phyloP scores from a whole-genome alignment of 2,888 invertebrate species.

The Eueremaeus valkanovi region DNA sequence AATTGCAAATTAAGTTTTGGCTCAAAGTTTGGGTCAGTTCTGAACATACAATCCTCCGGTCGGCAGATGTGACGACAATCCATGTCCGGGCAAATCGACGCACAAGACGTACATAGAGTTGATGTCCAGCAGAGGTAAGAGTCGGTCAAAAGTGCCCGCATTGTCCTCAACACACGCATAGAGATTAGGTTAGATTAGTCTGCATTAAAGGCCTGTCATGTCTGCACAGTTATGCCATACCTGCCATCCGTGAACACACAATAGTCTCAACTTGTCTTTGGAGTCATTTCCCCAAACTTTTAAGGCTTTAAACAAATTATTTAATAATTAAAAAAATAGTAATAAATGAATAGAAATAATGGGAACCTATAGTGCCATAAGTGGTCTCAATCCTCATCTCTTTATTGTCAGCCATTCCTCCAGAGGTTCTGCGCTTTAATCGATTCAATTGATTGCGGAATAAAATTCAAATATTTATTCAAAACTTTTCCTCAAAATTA shows the following conservation, averaged over 20 bases:
- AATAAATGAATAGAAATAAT: neutral
- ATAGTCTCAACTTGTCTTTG: conserved; percentile 59
- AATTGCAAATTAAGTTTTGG: no score
- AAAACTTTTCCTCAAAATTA: no score
- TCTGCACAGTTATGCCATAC: neutral
- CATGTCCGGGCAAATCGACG: conserved; percentile 45
- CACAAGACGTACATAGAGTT: conserved; percentile 42
- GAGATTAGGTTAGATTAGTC: neutral
- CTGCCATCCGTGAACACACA: conserved; percentile 76
- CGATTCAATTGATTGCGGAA: neutral
- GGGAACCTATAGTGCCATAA: neutral
- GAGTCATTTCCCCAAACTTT: conserved; percentile 68
- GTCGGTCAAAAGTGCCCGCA: conserved; percentile 66
- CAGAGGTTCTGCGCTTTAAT: neutral
- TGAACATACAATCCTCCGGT: conserved; percentile 40
- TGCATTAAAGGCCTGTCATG: neutral
- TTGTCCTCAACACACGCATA: conserved; percentile 58
- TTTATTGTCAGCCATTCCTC: neutral
- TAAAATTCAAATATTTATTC: neutral
- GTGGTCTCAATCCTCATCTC: neutral
- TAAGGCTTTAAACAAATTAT: conserved; percentile 37
- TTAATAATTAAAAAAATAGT: neutral
- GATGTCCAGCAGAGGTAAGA: conserved; percentile 21
- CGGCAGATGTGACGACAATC: conserved; percentile 45
- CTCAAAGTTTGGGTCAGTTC: no score